A percentile compares a stretch with the other conserved stretches of the same genome.
These are phyloP conservation scores for Xerus inauris DNA, from an alignment of 2,113 vertebrate species.

Conservation along the genomic window DNA sequence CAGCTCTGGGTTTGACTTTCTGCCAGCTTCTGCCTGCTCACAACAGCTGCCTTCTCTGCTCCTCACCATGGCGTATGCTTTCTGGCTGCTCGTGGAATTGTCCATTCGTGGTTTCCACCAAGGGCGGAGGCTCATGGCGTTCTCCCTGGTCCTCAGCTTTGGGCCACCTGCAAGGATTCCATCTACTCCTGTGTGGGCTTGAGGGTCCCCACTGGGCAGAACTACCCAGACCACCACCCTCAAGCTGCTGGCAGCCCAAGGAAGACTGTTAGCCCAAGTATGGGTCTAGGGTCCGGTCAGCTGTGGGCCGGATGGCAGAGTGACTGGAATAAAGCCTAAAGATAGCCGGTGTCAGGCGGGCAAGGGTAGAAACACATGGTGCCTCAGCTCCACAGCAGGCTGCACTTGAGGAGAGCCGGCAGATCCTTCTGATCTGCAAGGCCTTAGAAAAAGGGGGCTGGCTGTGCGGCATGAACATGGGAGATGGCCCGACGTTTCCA, in stretches of 20 bases:
- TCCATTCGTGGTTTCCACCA: neutral
- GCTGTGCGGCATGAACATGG: neutral
- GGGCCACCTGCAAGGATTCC: neutral
- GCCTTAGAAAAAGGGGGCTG: neutral
- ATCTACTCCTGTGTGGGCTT: neutral
- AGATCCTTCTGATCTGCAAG: neutral
- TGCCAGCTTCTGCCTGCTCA: neutral
- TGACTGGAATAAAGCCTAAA: rapidly evolving
- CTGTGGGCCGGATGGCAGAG: neutral
- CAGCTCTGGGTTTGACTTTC: neutral
- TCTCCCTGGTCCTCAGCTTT: neutral
- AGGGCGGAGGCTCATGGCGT: neutral
- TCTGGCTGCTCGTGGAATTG: neutral
- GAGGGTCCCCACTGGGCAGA: neutral
- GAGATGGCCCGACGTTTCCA: neutral
- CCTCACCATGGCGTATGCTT: neutral
- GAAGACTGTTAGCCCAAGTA: neutral
- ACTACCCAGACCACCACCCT: neutral
- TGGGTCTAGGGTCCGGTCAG: neutral
- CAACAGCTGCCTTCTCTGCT: neutral
- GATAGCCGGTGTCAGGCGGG: too few relatives aligned
- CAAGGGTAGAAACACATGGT: rapidly evolving
- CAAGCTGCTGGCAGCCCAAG: neutral
- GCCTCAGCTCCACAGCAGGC: neutral
- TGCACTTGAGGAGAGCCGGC: neutral